Evolutionary conservation across 1,140 invertebrate species (phyloP), one percentile per base, ranked within the genome.

Genomic region (Ostrea denselamellosa): DNA sequence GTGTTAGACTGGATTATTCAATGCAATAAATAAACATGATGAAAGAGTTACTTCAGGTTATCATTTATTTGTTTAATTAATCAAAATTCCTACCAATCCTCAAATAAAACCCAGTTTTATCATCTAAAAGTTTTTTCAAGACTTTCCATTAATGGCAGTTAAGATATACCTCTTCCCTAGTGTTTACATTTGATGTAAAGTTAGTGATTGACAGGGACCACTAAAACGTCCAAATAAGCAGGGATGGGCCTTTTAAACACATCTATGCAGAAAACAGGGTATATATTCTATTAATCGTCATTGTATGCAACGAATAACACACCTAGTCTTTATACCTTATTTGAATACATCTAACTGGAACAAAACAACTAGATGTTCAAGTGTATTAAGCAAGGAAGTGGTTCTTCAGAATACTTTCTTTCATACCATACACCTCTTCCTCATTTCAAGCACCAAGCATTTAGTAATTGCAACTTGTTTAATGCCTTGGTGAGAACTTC

Each of bases 221-320:
- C 25, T 77, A 34, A 14, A 77, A 77, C 34, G 28, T 28, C 68
- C 22, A 28, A 10, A 77, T 14, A 77, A 12, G 22, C 12, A 44
- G 14, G 68, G 68, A 77, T 77, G 68, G 68, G 14, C 68, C 10
- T 34, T 77, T 77, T 77, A 77, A 77, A 77, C 25, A 77, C 68
- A 77, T 25, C 34, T 34, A 77, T 12, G 3, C 28, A 34, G 9
- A 62, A n/a, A 19, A 62, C 17, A 62, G 9, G 68, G 22, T 28
- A 28, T 34, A 14, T 77, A 77, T 34, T 77, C 28, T 34, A 14
- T 34, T 28, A 77, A 77, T 77, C 22, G 22, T 34, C 68, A 28
- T 77, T 77, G 68, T 77, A 25, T 77, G 68, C 10, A 44, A 12
- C 34, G 25, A 34, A 77, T 77, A 28, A 62, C 19, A 62, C 14